Evolutionary conservation across 2,797 vertebrate genomes (phyloP).

Genomic region (Gymnothorax javanicus): DNA sequence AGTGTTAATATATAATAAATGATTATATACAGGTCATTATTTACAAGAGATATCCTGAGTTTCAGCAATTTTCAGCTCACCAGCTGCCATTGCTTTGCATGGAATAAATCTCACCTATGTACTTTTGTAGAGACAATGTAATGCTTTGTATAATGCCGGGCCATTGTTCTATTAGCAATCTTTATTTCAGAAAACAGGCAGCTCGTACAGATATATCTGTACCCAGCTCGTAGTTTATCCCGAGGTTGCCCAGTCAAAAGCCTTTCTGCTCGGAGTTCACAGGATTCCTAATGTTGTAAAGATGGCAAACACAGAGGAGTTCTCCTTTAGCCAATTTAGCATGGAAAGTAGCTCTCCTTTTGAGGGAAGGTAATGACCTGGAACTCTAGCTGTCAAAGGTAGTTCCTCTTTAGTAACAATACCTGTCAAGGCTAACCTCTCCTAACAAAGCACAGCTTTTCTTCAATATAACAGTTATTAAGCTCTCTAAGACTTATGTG

Average conservation of each 20-base stretch:
- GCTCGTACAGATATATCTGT: constrained; percentile 2
- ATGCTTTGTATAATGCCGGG: constrained; percentile 12
- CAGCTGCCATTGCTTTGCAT: constrained; percentile 6
- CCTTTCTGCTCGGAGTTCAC: constrained; percentile 11
- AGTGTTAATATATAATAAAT: too few species aligned
- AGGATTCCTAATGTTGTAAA: constrained; percentile 57
- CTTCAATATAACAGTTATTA: constrained; percentile 74
- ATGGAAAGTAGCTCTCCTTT: constrained; percentile 67
- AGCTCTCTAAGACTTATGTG: constrained; percentile 62
- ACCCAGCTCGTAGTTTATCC: neutral
- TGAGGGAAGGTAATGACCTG: constrained; percentile 75
- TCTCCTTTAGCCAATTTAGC: constrained; percentile 65
- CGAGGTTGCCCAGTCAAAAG: constrained; percentile 6
- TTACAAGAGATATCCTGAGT: too few species aligned
- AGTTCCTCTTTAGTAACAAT: constrained; percentile 81
- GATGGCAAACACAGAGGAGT: constrained; percentile 63
- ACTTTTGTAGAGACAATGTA: constrained; percentile 29
- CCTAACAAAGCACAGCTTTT: constrained; percentile 67
- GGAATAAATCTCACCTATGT: constrained; percentile 25
- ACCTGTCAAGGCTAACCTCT: constrained; percentile 68
- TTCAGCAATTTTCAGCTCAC: too few species aligned
- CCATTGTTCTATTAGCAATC: neutral
- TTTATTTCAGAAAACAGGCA: constrained; percentile 1
- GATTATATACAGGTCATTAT: too few species aligned
- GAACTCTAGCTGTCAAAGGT: constrained; percentile 77